Evolutionary conservation across 64 coral and sea anemone species (phyloP).

Genomic region (Porites lutea): DNA sequence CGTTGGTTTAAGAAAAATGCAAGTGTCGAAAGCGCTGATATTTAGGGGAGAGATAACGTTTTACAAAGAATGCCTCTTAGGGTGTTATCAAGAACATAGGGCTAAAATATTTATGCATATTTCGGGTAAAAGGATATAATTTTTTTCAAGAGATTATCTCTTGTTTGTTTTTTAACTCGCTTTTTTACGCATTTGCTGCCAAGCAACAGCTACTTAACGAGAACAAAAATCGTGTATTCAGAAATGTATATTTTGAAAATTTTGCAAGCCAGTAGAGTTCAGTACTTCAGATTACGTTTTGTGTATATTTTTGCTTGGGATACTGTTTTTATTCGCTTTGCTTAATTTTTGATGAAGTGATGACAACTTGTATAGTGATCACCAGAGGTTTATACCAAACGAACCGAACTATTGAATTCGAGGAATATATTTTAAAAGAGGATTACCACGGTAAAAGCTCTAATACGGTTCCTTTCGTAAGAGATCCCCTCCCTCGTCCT

Average conservation of each 20-base stretch:
- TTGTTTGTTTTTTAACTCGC: conserved; percentile 29
- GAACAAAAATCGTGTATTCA: background rate
- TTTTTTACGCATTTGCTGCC: conserved; percentile 19
- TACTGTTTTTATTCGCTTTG: conserved; percentile 39
- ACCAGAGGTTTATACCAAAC: conserved; percentile 2
- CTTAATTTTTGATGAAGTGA: conserved; percentile 24
- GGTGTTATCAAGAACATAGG: background rate
- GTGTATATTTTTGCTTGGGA: conserved; percentile 56
- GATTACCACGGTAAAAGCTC: background rate
- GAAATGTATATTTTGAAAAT: conserved; percentile 35
- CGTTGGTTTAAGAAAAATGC: no score
- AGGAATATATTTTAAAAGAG: background rate
- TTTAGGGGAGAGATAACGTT: no score
- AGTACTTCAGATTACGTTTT: conserved; percentile 12
- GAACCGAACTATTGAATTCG: background rate
- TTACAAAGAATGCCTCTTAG: no score
- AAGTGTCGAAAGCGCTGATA: no score
- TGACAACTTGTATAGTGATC: background rate
- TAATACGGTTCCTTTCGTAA: no score
- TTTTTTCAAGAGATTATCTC: background rate
- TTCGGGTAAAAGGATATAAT: background rate
- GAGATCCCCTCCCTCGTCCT: no score
- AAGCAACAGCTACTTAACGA: background rate
- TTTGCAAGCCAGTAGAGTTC: conserved; percentile 7
- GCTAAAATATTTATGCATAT: background rate